phyloP scores from a whole-genome alignment of 2,888 invertebrate genomes.

The Halictus ligatus region DNA sequence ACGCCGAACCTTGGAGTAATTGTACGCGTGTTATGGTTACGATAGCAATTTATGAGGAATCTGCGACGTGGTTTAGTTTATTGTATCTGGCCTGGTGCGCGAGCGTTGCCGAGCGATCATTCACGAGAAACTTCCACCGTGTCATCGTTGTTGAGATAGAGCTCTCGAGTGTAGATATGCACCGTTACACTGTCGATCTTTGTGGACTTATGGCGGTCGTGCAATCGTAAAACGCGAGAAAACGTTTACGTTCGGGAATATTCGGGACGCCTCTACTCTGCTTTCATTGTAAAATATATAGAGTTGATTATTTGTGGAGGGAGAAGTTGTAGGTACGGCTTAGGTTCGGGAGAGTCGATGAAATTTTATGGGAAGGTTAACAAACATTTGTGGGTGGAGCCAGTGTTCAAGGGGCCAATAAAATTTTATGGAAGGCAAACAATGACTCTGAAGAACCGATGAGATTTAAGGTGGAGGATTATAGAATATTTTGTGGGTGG shows the following conservation, averaged over 20 bases:
- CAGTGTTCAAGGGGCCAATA: too few species aligned
- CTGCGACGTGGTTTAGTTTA: conserved; percentile 6
- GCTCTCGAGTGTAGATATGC: not conserved
- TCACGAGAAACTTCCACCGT: not conserved
- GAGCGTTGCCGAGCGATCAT: not conserved
- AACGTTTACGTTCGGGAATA: not conserved
- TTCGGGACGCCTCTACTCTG: not conserved
- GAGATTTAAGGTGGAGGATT: too few species aligned
- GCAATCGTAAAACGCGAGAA: not conserved
- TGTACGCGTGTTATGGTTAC: conserved; percentile 16
- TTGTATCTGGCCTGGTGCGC: not conserved
- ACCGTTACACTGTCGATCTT: not conserved
- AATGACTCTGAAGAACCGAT: too few species aligned
- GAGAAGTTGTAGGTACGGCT: too few species aligned
- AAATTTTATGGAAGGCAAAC: too few species aligned
- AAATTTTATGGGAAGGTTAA: too few species aligned
- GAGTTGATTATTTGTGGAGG: too few species aligned
- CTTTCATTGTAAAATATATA: too few species aligned
- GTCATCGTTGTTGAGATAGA: not conserved
- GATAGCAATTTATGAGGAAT: conserved; percentile 13
- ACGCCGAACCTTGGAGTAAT: conserved; percentile 42
- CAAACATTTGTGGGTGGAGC: too few species aligned
- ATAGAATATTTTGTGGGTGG: too few species aligned
- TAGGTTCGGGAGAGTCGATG: too few species aligned
- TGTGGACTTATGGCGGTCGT: not conserved